Evolutionary conservation across 92 coral and sea anemone genomes (phyloP).

Genomic region (Plumapathes pennacea): DNA sequence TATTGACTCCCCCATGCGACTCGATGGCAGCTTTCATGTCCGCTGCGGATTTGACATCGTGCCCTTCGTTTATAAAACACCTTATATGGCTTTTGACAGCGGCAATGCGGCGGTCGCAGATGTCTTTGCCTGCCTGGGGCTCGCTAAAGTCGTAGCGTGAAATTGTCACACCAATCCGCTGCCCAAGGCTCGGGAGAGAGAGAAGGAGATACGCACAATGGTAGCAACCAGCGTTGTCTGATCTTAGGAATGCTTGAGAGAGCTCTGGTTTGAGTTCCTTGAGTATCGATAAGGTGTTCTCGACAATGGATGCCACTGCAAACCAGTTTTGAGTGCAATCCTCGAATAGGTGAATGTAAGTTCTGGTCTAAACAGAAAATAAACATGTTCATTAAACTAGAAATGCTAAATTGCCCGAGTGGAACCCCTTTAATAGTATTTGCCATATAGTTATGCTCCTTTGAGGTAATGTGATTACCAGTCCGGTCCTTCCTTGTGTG

Average conservation of each 20-base stretch:
- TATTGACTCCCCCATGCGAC: conserved; percentile 25
- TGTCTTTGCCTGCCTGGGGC: conserved; percentile 15
- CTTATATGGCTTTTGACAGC: conserved; percentile 14
- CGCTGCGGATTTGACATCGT: conserved; percentile 15
- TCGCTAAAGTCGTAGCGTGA: conserved; percentile 10
- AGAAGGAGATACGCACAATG: conserved; percentile 1
- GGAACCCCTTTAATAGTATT: too few relatives aligned
- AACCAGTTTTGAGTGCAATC: conserved; percentile 3
- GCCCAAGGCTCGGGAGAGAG: conserved; percentile 2
- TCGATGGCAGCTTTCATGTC: conserved; percentile 13
- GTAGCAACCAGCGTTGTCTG: conserved; percentile 12
- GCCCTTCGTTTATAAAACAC: conserved; percentile 19
- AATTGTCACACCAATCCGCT: conserved; percentile 4
- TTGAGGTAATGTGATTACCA: too few relatives aligned
- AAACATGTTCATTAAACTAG: too few relatives aligned
- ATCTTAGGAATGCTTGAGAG: background rate
- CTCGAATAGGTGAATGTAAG: conserved; percentile 32
- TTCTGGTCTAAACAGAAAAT: too few relatives aligned
- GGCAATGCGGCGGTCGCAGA: conserved; percentile 8
- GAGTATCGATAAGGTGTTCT: background rate
- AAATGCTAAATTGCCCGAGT: too few relatives aligned
- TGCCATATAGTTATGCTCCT: too few relatives aligned
- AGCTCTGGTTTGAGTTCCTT: background rate
- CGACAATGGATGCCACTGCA: conserved; percentile 6
- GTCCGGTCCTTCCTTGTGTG: too few relatives aligned